These are phyloP conservation scores for Drosophila mauritiana DNA, from an alignment of 1,140 invertebrate species.

Conservation along the genomic window DNA sequence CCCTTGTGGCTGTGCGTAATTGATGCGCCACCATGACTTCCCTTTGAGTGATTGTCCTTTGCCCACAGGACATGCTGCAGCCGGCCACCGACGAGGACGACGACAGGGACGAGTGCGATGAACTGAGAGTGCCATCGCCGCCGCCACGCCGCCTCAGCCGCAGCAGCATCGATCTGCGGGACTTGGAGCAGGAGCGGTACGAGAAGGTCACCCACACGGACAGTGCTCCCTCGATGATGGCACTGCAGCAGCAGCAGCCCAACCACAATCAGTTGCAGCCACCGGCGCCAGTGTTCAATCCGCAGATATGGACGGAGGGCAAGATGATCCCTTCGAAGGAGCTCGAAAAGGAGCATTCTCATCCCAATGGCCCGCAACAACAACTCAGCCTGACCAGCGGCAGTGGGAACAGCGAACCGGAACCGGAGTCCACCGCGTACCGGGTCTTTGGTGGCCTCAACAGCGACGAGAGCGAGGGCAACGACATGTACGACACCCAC, in stretches of 20 bases:
- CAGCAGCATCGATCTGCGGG: slow-evolving; percentile 84
- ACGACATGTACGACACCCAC: slow-evolving; percentile 73
- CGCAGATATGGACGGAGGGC: slow-evolving; percentile 65
- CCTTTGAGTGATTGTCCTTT: slow-evolving; percentile 1
- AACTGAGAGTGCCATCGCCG: slow-evolving; percentile 81
- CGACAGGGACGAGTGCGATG: slow-evolving; percentile 83
- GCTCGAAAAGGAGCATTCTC: not conserved
- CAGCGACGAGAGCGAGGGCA: slow-evolving; percentile 79
- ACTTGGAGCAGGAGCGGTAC: slow-evolving; percentile 83
- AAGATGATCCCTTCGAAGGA: slow-evolving; percentile 15
- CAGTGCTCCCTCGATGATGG: slow-evolving; percentile 84
- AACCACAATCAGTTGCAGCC: slow-evolving; percentile 59
- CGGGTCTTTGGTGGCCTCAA: slow-evolving; percentile 71
- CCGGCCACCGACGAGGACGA: slow-evolving; percentile 82
- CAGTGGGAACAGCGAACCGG: slow-evolving; percentile 66
- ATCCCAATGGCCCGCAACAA: slow-evolving; percentile 31
- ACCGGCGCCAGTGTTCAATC: slow-evolving; percentile 66
- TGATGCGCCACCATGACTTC: slow-evolving; percentile 20
- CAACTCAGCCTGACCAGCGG: slow-evolving; percentile 69
- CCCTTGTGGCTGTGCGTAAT: slow-evolving; percentile 32
- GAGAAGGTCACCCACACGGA: slow-evolving; percentile 84
- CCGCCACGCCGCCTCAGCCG: slow-evolving; percentile 82
- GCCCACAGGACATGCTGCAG: slow-evolving; percentile 76
- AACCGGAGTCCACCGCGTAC: slow-evolving; percentile 65
- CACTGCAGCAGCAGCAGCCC: slow-evolving; percentile 62